A percentile compares a stretch with the other conserved stretches of the same genome.
phyloP scores from a whole-genome alignment of 1,140 invertebrate genomes.

The Heliconius hewitsoni region DNA sequence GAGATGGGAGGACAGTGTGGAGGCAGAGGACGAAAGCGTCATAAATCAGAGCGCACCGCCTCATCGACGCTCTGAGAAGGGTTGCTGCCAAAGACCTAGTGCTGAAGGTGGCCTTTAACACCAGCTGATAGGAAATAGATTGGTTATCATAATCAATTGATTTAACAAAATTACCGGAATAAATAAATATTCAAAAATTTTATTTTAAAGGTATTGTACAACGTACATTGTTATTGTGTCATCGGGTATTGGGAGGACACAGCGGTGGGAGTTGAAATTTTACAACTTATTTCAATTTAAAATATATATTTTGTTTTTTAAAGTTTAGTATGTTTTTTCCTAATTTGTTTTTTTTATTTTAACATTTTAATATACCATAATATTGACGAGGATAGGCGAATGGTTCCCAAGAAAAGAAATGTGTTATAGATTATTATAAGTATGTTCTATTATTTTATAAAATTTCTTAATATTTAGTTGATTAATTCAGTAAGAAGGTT shows the following conservation, averaged over 20 bases:
- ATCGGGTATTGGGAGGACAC: no score
- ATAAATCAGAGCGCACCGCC: slow-evolving; percentile 40
- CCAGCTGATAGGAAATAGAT: not conserved
- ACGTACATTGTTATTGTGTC: no score
- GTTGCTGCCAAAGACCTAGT: slow-evolving; percentile 28
- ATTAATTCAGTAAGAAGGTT: not conserved
- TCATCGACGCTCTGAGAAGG: slow-evolving; percentile 44
- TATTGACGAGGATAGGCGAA: no score
- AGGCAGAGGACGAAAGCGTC: slow-evolving; percentile 21
- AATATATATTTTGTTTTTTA: no score
- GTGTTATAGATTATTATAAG: no score
- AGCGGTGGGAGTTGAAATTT: no score
- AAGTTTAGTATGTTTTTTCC: no score
- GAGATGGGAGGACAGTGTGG: slow-evolving; percentile 5
- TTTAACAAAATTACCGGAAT: not conserved
- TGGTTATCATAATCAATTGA: not conserved
- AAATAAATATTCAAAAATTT: not conserved
- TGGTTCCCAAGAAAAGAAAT: no score
- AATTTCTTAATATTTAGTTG: not conserved
- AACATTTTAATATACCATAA: no score
- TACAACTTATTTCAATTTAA: no score
- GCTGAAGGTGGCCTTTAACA: not conserved
- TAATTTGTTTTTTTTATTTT: no score
- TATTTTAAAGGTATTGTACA: not conserved
- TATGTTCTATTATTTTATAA: not conserved